A percentile compares a stretch with the other conserved stretches of the same genome.
Evolutionary conservation across 2,113 vertebrate genomes (phyloP).

Genomic region (Gavia stellata): DNA sequence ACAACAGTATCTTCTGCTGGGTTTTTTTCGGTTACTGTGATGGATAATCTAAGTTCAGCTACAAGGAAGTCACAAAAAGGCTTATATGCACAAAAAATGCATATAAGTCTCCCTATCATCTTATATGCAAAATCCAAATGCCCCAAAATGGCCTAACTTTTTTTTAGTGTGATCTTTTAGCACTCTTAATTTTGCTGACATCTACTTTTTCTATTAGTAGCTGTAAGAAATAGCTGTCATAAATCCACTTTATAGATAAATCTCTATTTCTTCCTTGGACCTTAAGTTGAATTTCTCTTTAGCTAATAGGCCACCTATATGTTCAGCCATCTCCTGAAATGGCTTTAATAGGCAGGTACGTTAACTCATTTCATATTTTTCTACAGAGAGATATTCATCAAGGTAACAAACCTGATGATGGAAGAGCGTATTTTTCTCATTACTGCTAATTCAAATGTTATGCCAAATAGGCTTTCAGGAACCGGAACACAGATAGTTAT

Average conservation of each 20-base stretch:
- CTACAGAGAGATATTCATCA: slow-evolving; percentile 42
- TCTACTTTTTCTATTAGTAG: not conserved
- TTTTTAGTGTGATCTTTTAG: not conserved
- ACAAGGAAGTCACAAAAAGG: not conserved
- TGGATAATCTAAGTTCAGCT: not conserved
- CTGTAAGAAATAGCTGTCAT: slow-evolving; percentile 4
- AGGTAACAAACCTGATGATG: slow-evolving; percentile 42
- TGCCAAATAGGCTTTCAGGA: slow-evolving; percentile 56
- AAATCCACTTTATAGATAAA: not conserved
- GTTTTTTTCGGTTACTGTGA: not conserved
- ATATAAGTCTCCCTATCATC: not conserved
- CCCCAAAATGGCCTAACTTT: not conserved
- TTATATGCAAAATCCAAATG: not conserved
- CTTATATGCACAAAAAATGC: not conserved
- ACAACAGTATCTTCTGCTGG: not conserved
- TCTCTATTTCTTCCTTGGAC: slow-evolving; percentile 6
- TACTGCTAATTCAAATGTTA: slow-evolving; percentile 3
- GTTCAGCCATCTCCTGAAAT: slow-evolving; percentile 6
- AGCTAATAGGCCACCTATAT: not conserved
- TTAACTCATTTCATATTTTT: slow-evolving; percentile 28
- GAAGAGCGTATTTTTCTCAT: not conserved
- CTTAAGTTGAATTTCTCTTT: not conserved
- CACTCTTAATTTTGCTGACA: slow-evolving; percentile 6
- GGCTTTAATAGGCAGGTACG: slow-evolving; percentile 6
- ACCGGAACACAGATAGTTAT: slow-evolving; percentile 12